These are phyloP conservation scores for Nomada ruficornis DNA, from an alignment of 2,888 invertebrate species.

Conservation along the genomic window DNA sequence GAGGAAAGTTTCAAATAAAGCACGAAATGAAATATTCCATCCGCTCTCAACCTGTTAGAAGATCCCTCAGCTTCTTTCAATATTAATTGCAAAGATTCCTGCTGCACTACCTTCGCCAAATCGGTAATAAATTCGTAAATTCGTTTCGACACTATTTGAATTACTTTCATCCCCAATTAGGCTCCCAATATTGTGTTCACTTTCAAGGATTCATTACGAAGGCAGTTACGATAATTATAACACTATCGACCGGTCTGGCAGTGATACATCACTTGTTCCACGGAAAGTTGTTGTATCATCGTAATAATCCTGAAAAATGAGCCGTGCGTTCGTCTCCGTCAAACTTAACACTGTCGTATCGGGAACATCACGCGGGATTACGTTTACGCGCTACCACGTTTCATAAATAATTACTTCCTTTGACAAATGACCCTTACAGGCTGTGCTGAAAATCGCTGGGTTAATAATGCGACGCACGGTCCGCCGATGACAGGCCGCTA, in stretches of 20 bases:
- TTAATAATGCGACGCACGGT: constrained; percentile 52
- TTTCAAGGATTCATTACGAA: no score
- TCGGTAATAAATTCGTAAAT: no score
- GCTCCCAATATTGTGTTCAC: no score
- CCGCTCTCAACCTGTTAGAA: no score
- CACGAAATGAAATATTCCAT: no score
- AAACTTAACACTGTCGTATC: constrained; percentile 29
- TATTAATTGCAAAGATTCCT: no score
- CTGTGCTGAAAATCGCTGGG: constrained; percentile 42
- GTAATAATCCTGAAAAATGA: constrained; percentile 39
- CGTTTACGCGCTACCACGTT: constrained; percentile 32
- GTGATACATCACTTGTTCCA: not conserved
- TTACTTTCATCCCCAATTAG: no score
- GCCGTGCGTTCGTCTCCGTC: constrained; percentile 12
- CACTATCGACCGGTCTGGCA: not conserved
- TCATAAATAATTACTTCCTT: constrained; percentile 55
- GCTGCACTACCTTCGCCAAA: no score
- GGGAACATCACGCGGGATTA: constrained; percentile 33
- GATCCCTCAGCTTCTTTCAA: no score
- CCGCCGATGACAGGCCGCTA: constrained; percentile 49
- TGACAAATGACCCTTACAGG: constrained; percentile 53
- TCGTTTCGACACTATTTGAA: no score
- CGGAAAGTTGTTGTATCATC: constrained; percentile 1
- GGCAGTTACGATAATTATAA: no score
- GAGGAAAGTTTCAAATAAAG: no score